Base-by-base conservation (phyloP, 2,797 vertebrate genomes). In the Xenentodon cancila region DNA sequence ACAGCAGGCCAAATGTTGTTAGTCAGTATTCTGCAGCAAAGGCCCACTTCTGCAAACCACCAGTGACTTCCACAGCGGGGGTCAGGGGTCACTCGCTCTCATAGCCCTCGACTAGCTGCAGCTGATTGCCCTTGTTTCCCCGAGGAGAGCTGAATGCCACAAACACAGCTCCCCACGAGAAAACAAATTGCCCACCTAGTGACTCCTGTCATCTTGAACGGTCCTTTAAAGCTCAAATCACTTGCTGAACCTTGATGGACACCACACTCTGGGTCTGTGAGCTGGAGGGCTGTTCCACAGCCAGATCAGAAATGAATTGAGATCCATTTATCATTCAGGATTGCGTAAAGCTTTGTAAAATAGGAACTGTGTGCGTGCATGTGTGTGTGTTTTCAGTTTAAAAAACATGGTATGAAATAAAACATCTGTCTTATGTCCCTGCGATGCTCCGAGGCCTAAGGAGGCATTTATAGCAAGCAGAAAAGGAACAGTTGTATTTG, bases 401-500 rank as follows among this genome's bases (percentile, higher is more conserved):
- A 84, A 85, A 48, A 88, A 86, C 79, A 81, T 79, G 79, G 81
- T 84, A 87, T 87, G 83, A 87, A 90, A 88, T 84, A 81, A 88
- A 90, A 87, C 89, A 90, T 93, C 87, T 91, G 89, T 92, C 88
- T 90, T 77, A n/a, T 80, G 71, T 71, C 64, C 71, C 69, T 75
- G 66, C 54, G 47, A 87, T 66, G 86, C 89, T 89, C 37, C 55
- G 12, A 49, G 89, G 82, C 79, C 82, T 77, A 70, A 79, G 69
- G 79, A 92, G 84, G 84, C 88, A 78, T 92, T 92, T 91, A 88
- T 86, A 84, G 77, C 80, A 68, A 54, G 81, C 79, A 71, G 73
- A 76, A 82, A 88, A 86, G 85, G 85, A 80, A 67, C 64, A 58
- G 75, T 87, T 91, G 85, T 44, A 82, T 90, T 86, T 92, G 87